Evolutionary conservation across 1,140 invertebrate species (phyloP), one percentile per base, ranked within the genome.

Genomic region (Kradibia gibbosae): DNA sequence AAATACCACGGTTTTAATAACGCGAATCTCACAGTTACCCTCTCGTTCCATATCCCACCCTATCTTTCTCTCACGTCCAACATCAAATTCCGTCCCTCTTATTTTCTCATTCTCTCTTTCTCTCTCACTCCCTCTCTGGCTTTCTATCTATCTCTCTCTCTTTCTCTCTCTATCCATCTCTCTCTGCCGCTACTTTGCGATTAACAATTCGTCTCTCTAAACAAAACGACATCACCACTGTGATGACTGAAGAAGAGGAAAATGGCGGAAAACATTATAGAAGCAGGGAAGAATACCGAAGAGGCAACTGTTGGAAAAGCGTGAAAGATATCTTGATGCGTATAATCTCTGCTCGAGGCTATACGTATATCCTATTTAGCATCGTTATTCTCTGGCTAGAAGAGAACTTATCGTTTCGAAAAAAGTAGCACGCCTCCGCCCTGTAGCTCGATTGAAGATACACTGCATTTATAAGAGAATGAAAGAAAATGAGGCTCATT

Each of bases 1-100:
- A 83, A 77, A 84, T 83, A 17, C 55, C 84, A 83, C 83, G 84
- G 86, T 88, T 88, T 88, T 88, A 88, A 88, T 88, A 87, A 86
- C 86, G 85, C 83, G 20, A n/a, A 5, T 15, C 57, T 8, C 55
- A 17, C n/a, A n/a, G n/a, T n/a, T n/a, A n/a, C n/a, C n/a, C n/a
- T n/a, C n/a, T n/a, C n/a, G n/a, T n/a, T n/a, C n/a, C n/a, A n/a
- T n/a, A n/a, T n/a, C n/a, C n/a, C n/a, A n/a, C n/a, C n/a, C n/a
- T n/a, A n/a, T n/a, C n/a, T n/a, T n/a, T n/a, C n/a, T n/a, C n/a
- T n/a, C n/a, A n/a, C n/a, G n/a, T n/a, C n/a, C n/a, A n/a, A n/a
- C n/a, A n/a, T n/a, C n/a, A n/a, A n/a, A n/a, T n/a, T n/a, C n/a
- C n/a, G n/a, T n/a, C n/a, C n/a, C n/a, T n/a, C n/a, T n/a, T n/a